Conservation (phyloP, 2,113 vertebrate species). For the Ciconia maguari region DNA sequence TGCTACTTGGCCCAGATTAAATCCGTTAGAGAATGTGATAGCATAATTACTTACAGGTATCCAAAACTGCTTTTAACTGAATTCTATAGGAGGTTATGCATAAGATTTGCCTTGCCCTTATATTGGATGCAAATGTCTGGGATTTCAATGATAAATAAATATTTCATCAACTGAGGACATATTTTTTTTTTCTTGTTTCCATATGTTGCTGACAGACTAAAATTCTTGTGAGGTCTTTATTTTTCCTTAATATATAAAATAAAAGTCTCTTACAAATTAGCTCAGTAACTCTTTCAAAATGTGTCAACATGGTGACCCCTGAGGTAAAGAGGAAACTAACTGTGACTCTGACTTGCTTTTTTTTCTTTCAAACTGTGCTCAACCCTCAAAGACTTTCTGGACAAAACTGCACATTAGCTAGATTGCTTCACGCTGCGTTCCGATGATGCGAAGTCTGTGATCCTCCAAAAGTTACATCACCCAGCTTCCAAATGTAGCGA, state of each 20-base stretch:
- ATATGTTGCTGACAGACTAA: neutral
- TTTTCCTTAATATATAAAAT: neutral
- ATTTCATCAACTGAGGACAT: slow-evolving; percentile 25
- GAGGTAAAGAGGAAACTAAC: slow-evolving; percentile 8
- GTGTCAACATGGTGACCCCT: neutral
- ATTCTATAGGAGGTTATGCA: slow-evolving; percentile 60
- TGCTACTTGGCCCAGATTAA: slow-evolving; percentile 75
- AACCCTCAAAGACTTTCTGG: neutral
- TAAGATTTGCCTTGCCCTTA: slow-evolving; percentile 56
- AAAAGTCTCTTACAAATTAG: neutral
- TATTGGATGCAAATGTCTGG: slow-evolving; percentile 53
- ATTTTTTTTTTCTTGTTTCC: slow-evolving; percentile 57
- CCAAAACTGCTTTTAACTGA: slow-evolving; percentile 69
- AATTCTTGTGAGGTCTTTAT: slow-evolving; percentile 39
- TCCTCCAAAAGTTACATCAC: slow-evolving; percentile 25
- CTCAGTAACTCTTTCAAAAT: slow-evolving; percentile 2
- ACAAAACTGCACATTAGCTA: slow-evolving; percentile 38
- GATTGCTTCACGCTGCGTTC: slow-evolving; percentile 11
- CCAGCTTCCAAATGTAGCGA: neutral
- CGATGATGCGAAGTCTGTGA: neutral
- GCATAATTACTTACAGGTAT: slow-evolving; percentile 78
- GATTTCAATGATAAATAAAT: slow-evolving; percentile 64
- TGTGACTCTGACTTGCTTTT: neutral
- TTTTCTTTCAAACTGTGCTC: neutral
- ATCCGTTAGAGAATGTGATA: slow-evolving; percentile 75